Base-by-base conservation (phyloP, 2,113 vertebrate species). In the Panthera tigris region DNA sequence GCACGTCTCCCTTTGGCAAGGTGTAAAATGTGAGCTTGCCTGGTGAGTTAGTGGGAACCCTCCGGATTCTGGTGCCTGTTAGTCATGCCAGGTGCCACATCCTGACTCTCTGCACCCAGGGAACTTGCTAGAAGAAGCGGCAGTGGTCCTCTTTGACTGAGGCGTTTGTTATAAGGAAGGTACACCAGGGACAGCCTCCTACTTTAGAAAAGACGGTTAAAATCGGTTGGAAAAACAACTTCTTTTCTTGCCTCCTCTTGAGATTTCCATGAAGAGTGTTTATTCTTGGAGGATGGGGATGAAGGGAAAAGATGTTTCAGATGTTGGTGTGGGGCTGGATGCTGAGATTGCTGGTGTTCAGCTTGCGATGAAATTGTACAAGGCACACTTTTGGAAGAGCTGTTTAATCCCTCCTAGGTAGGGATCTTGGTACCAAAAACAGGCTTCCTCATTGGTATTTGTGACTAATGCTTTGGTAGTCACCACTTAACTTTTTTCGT, bases 171-270 rank as follows among this genome's bases (percentile, higher is more conserved):
- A 15, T 10, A 23, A 73, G 15, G 50, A 61, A 92, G 48, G 36
- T n/a, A 6, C 71, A 55, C 10, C 41, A 73, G 33, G n/a, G 76
- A 41, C 15, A 39, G 55, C 16, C 7, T 21, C 45, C 13, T 84
- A 48, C 52, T 96, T 93, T 83, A 73, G 90, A 74, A 98, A 87
- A 78, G 80, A 92, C 7, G 15, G 29, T 63, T 89, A 39, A 48
- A 94, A 86, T 55, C n/a, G 66, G 82, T 31, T 83, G 92, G 95
- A 97, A 69, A 97, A 95, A 86, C 94, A 93, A 95, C 96, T 57
- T 79, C 73, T 57, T 95, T 94, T 55, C 45, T 74, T 33, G 61
- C 61, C 27, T 86, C 89, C 71, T 89, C 83, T 80, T 57, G 45
- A 88, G 82, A 95, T 39, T 45, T 92, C 27, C 66, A 86, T 89